phyloP scores from a whole-genome alignment of 2,113 vertebrate genomes.

The Lethenteron reissneri region DNA sequence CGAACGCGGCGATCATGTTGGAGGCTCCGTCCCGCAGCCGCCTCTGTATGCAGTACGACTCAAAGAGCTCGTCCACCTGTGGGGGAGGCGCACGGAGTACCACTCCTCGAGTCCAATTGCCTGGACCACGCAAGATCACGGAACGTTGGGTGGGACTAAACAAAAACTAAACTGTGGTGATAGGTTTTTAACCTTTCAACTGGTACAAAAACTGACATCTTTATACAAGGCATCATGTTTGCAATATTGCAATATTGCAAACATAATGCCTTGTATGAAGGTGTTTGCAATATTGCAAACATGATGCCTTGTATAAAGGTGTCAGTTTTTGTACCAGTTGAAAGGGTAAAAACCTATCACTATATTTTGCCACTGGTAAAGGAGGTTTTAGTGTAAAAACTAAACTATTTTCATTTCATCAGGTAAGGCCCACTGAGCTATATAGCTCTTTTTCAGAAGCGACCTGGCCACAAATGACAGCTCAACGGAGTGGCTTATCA shows the following conservation, averaged over 20 bases:
- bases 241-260: too few species aligned
- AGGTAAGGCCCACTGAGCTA: not conserved
- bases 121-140: not conserved
- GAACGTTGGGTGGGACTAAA: not conserved
- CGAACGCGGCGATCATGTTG: conserved; percentile 93
- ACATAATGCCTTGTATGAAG: too few species aligned
- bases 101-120: not conserved
- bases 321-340: too few species aligned
- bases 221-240: too few species aligned
- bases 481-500: not conserved
- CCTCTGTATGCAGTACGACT: conserved; percentile 85
- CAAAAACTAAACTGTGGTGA: not conserved
- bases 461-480: conserved; percentile 12
- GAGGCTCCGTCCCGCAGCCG: conserved; percentile 74
- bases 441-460: not conserved
- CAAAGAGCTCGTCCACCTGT: conserved; percentile 86
- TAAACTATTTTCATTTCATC: not conserved
- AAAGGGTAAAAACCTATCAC: too few species aligned
- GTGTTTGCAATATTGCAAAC: too few species aligned
- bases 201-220: too few species aligned
- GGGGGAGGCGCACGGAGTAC: conserved; percentile 6
- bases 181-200: too few species aligned
- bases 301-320: too few species aligned
- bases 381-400: too few species aligned
- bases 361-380: too few species aligned